phyloP scores from a whole-genome alignment of 1,140 invertebrate species.

The Artemia franciscana region DNA sequence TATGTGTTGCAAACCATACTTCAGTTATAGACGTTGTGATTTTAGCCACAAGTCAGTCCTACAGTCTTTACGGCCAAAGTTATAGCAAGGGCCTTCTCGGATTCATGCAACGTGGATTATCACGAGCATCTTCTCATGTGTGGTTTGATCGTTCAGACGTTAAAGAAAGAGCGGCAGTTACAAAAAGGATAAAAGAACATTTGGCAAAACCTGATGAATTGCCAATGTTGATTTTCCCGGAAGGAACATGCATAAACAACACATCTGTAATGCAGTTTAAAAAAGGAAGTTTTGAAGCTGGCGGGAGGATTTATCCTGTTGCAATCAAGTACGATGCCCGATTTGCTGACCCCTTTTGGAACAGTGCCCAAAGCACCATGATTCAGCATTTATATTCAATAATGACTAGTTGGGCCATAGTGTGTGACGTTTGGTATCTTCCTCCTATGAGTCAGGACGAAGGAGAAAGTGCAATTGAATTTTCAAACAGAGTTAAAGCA shows the following conservation, averaged over 20 bases:
- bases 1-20: no score
- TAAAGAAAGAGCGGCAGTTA: no score
- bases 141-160: no score
- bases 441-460: slow-evolving; percentile 65
- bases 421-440: slow-evolving; percentile 97
- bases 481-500: slow-evolving; percentile 84
- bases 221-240: slow-evolving; percentile 38
- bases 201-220: slow-evolving; percentile 29
- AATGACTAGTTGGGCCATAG: slow-evolving; percentile 98
- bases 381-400: slow-evolving; percentile 87
- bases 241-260: slow-evolving; percentile 40
- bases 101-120: no score
- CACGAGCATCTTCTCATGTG: no score
- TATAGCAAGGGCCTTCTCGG: no score
- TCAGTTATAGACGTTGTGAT: no score
- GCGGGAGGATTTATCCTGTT: slow-evolving; percentile 28
- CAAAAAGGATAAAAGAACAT: slow-evolving; percentile 27
- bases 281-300: slow-evolving; percentile 36
- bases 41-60: no score
- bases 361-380: slow-evolving; percentile 76
- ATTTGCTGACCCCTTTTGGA: slow-evolving; percentile 99
- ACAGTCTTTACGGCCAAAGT: no score
- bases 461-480: slow-evolving; percentile 64
- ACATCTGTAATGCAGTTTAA: slow-evolving; percentile 46
- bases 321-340: slow-evolving; percentile 71